Conservation (phyloP, 1,140 invertebrate genomes). For the Gryon sp. region DNA sequence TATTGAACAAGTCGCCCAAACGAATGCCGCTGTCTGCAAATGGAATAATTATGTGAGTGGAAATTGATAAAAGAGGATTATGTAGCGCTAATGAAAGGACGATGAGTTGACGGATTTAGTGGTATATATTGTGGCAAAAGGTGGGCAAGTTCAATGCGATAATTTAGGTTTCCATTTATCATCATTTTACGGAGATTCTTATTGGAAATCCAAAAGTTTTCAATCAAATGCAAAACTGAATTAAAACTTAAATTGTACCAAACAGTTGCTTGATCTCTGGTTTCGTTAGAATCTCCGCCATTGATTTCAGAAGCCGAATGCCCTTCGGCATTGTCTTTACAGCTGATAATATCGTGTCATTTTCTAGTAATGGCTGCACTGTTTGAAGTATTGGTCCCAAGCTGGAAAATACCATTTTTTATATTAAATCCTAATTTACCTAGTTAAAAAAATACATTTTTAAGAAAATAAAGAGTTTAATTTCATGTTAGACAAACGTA, state of each 20-base stretch:
- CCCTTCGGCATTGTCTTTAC: conserved; percentile 81
- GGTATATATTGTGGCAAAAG: no score
- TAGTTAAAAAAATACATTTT: no score
- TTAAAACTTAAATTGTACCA: conserved; percentile 70
- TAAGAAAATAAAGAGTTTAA: no score
- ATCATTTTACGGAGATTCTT: conserved; percentile 15
- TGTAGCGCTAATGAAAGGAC: conserved; percentile 4
- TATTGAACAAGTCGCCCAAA: conserved; percentile 79
- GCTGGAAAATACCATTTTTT: conserved; percentile 22
- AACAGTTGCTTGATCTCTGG: conserved; percentile 81
- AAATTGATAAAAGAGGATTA: conserved; percentile 32
- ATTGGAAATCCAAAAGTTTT: conserved; percentile 16
- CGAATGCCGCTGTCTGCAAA: conserved; percentile 79
- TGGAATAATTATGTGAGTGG: conserved; percentile 34
- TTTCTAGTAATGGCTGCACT: conserved; percentile 77
- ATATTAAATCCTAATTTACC: no score
- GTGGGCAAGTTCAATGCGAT: neutral
- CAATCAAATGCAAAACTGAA: conserved; percentile 7
- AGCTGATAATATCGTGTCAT: conserved; percentile 77
- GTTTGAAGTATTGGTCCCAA: conserved; percentile 75
- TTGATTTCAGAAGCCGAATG: conserved; percentile 81
- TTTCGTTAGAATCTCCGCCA: conserved; percentile 82
- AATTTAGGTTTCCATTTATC: neutral
- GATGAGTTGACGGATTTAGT: conserved; percentile 9
- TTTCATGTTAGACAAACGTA: no score